These are phyloP conservation scores for Ianthella basta DNA, from an alignment of 37 sponge, comb jelly and placozoan genomes.

Conservation along the genomic window DNA sequence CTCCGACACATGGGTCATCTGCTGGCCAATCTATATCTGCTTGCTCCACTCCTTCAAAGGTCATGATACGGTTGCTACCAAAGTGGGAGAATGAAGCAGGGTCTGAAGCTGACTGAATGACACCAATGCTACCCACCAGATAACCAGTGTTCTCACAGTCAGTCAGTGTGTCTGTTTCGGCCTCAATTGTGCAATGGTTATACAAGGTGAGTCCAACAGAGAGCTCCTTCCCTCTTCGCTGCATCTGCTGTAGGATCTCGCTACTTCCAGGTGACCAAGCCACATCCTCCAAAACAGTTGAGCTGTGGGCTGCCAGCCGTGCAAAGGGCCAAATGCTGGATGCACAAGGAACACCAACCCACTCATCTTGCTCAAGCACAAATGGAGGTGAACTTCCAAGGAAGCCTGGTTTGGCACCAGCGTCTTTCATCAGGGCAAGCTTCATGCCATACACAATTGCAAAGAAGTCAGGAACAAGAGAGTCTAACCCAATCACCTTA, in stretches of 20 bases:
- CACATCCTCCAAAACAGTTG: too few relatives aligned
- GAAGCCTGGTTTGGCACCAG: not conserved
- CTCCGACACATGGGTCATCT: not conserved
- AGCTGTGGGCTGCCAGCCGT: too few relatives aligned
- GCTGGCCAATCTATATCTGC: not conserved
- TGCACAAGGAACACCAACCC: too few relatives aligned
- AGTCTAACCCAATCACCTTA: not conserved
- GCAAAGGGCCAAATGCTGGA: too few relatives aligned
- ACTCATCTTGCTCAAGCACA: too few relatives aligned
- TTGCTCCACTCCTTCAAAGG: slow-evolving; percentile 27
- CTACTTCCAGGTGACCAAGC: too few relatives aligned
- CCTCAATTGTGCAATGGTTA: too few relatives aligned
- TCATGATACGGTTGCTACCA: slow-evolving; percentile 18
- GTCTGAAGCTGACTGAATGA: not conserved
- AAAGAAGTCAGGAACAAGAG: not conserved
- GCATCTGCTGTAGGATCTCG: too few relatives aligned
- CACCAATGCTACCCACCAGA: slow-evolving; percentile 33
- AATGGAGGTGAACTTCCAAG: too few relatives aligned
- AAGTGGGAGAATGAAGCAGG: not conserved
- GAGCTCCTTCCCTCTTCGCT: too few relatives aligned
- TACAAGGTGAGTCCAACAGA: too few relatives aligned
- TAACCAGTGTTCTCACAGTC: slow-evolving; percentile 15
- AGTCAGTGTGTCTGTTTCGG: too few relatives aligned
- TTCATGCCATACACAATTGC: not conserved
- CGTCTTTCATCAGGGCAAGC: not conserved